Evolutionary conservation across 2,888 invertebrate genomes (phyloP).

Genomic region (Pachliopta kotzebuea): DNA sequence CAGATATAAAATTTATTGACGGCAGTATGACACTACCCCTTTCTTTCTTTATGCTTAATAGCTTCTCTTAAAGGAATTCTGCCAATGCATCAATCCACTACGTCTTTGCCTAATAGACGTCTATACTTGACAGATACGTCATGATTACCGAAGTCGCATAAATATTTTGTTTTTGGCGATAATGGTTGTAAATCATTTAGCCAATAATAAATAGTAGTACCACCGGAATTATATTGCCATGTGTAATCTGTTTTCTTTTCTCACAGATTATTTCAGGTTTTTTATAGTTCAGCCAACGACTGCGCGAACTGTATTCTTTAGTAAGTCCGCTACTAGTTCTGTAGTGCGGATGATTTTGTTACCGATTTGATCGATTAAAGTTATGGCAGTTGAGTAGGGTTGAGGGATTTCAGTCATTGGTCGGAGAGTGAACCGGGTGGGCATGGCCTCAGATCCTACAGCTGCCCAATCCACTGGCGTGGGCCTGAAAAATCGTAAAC

Average conservation of each 20-base stretch:
- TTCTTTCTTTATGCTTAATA: too few relatives aligned
- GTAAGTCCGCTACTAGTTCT: conserved; percentile 67
- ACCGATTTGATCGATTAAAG: conserved; percentile 72
- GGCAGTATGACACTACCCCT: too few relatives aligned
- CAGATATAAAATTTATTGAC: too few relatives aligned
- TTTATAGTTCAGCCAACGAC: conserved; percentile 54
- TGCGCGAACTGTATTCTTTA: conserved; percentile 71
- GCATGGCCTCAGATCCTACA: conserved; percentile 48
- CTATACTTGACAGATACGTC: not conserved
- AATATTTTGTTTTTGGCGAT: not conserved
- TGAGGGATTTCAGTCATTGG: conserved; percentile 49
- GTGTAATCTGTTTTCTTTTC: conserved; percentile 12
- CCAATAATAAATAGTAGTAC: conserved; percentile 16
- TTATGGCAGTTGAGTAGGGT: conserved; percentile 65
- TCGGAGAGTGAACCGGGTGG: conserved; percentile 58
- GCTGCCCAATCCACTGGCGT: conserved; percentile 52
- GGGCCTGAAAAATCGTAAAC: conserved; percentile 50
- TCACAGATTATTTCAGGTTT: not conserved
- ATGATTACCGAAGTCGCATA: not conserved
- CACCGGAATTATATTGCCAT: conserved; percentile 1
- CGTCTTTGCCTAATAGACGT: not conserved
- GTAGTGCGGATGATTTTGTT: conserved; percentile 74
- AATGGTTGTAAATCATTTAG: not conserved
- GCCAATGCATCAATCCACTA: too few relatives aligned
- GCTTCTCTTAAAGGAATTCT: too few relatives aligned